Conservation (phyloP, 2,113 vertebrate genomes). For the Steatornis caripensis region DNA sequence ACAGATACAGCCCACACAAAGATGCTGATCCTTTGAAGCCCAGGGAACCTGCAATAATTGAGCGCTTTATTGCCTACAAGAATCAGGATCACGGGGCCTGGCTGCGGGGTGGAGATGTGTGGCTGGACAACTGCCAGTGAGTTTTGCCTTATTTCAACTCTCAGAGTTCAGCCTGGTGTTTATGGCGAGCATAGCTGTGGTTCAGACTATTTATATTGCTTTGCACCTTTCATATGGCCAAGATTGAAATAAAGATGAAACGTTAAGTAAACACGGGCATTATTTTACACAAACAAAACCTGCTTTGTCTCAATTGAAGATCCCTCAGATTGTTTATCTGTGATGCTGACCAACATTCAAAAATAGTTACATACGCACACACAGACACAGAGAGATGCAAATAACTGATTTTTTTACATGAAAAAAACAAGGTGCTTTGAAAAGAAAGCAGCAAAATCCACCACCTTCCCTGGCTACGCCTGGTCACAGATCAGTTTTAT, state of each 20-base stretch:
- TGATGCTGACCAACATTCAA: neutral
- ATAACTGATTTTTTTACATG: neutral
- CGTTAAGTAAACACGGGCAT: neutral
- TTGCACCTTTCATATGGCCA: neutral
- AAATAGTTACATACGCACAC: neutral
- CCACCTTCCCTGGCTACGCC: neutral
- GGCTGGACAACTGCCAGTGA: constrained; percentile 96
- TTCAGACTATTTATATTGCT: constrained; percentile 21
- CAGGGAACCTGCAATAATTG: constrained; percentile 89
- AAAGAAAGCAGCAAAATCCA: neutral
- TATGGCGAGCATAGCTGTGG: constrained; percentile 22
- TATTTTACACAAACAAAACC: constrained; percentile 9
- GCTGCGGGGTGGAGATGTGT: constrained; percentile 96
- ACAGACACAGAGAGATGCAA: neutral
- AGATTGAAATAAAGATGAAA: neutral
- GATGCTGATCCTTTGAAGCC: constrained; percentile 93
- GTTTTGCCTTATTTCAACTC: constrained; percentile 68
- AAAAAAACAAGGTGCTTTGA: neutral
- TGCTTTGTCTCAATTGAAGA: neutral
- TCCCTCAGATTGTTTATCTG: neutral
- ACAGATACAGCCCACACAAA: constrained; percentile 92
- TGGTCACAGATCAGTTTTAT: constrained; percentile 34
- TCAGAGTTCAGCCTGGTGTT: constrained; percentile 26
- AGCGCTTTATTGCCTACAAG: constrained; percentile 90
- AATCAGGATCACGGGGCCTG: constrained; percentile 98